Base-by-base conservation (phyloP, 2,888 invertebrate species). In the Cryptus armator region DNA sequence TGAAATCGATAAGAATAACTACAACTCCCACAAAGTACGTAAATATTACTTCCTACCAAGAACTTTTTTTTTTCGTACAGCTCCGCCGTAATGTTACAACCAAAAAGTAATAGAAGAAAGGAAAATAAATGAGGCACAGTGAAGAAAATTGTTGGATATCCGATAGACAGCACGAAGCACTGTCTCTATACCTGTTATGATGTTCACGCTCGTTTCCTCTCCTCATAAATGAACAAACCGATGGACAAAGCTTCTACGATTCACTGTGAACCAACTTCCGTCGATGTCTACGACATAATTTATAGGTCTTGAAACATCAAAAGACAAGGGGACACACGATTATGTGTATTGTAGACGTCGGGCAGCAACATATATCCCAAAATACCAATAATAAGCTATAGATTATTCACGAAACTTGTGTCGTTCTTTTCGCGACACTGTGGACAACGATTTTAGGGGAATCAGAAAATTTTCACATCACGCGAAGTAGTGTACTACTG, bases 311-410 rank as follows among this genome's bases (percentile, higher is more conserved):
- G 37, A 37, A 37, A 37, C 37, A 37, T 37, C 37, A 37, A 37
- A 9, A 32, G 32, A 70, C 53, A 64, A 24, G 76, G 70, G 70
- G 56, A 64, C 44, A 9, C 46, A 53, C 81, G 43, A 68, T 44
- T 43, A 19, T 32, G 62, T 59, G 48, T 62, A 62, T 62, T 62
- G 46, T 29, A 10, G 29, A 46, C 29, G 6, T 7, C 68, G 10
- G 32, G 78, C 74, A 75, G 75, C 59, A 75, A 75, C 71, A 67
- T 80, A 77, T 56, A 32, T 62, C 62, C 71, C 77, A 67, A 85
- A 85, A 81, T 75, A 86, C 81, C 83, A 87, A 88, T 86, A 86
- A 85, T 86, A 71, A 70, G 79, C 75, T 53, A 84, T 88, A 43
- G 56, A 86, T 87, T 87, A 88, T 88, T 88, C 72, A 87, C 43